A percentile compares a stretch with the other conserved stretches of the same genome.
Evolutionary conservation across 2,113 vertebrate species (phyloP).

Genomic region (Neogobius melanostomus): DNA sequence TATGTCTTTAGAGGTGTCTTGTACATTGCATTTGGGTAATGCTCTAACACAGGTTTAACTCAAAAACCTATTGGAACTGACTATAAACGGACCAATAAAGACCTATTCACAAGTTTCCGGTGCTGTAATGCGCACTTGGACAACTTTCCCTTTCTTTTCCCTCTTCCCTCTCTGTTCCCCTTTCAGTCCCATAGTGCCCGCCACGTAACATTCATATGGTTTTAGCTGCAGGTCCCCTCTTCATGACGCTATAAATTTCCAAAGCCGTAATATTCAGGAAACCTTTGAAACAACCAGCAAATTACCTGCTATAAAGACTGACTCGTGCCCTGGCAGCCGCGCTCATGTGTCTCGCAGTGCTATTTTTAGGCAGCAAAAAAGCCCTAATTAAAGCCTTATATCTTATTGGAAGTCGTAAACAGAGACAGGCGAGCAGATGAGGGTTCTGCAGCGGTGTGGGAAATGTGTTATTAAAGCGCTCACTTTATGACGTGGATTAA

Average conservation of each 20-base stretch:
- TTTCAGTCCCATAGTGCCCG: background rate
- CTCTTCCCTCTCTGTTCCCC: background rate
- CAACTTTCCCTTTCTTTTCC: background rate
- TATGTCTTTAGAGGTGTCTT: background rate
- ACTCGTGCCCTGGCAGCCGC: constrained; percentile 50
- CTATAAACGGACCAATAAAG: background rate
- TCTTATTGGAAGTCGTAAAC: constrained; percentile 77
- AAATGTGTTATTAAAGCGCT: background rate
- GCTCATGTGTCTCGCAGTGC: constrained; percentile 37
- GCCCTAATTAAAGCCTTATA: constrained; percentile 64
- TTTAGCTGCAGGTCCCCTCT: constrained; percentile 51
- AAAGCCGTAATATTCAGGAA: constrained; percentile 63
- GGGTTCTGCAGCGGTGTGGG: constrained; percentile 22
- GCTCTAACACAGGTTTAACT: background rate
- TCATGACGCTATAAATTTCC: constrained; percentile 63
- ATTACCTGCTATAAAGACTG: constrained; percentile 74
- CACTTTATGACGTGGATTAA: background rate
- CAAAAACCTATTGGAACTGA: background rate
- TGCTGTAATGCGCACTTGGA: background rate
- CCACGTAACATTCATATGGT: constrained; percentile 31
- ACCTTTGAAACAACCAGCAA: constrained; percentile 77
- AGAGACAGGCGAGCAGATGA: constrained; percentile 56
- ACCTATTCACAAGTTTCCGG: background rate
- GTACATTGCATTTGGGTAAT: background rate
- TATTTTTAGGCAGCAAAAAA: constrained; percentile 62